Evolutionary conservation across 2,888 invertebrate species (phyloP), one percentile per base, ranked within the genome.

Genomic region (Esperia sulphurella): DNA sequence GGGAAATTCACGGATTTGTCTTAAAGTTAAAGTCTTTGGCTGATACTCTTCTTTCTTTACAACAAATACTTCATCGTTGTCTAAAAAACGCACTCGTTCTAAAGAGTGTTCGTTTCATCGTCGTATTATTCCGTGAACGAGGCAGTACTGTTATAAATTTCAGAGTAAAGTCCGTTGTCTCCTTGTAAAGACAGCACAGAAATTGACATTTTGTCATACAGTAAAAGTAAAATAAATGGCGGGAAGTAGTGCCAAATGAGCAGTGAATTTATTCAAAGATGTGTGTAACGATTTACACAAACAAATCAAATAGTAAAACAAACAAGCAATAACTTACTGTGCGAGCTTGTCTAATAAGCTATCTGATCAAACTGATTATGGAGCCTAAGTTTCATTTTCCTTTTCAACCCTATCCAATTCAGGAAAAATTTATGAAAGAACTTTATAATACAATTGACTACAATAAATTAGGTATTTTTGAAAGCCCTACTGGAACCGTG

Each of bases 401-500:
- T 0, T 98, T 95, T 79, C 79, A 91, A 58, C 97, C 98, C 0
- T 98, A 98, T 71, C 71, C 90, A n/a, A 97, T 97, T 62, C 98
- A 98, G 87, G 87, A 92, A 61, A 92, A 95, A 57, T 96, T 99
- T 74, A 99, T 99, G 99, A 91, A 86, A 61, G 91, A 93, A 51
- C 84, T 98, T 6, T 98, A 97, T 75, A 63, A 67, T 29, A 93
- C 95, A 13, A 83, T 98, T 49, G 95, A 97, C 71, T 86, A 91
- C 40, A 91, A 92, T 28, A 93, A 94, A 75, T 87, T 97, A 40
- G 98, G 98, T n/a, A 96, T 99, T 58, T 98, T 98, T 80, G 98
- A 99, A 83, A 98, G 98, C 79, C 98, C 98, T 8, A 98, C 98
- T 10, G 98, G 98, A 63, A 98, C 98, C 10, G 95, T 95, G 82